These are phyloP conservation scores for Lipotes vexillifer DNA, from an alignment of 2,113 vertebrate species.

Conservation along the genomic window DNA sequence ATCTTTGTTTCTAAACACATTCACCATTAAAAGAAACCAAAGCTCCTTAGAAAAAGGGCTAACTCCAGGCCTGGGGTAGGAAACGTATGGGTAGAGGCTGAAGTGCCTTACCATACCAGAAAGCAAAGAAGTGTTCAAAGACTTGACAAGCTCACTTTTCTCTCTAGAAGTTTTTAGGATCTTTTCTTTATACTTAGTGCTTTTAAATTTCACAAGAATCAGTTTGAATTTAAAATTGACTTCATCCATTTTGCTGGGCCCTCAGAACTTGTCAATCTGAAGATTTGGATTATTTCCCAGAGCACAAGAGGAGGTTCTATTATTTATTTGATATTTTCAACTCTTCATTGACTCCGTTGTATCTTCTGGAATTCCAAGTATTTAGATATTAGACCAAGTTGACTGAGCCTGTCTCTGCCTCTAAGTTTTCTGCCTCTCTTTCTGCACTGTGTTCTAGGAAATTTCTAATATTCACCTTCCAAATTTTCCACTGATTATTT, in stretches of 20 bases:
- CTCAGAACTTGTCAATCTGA: neutral
- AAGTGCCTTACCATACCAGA: neutral
- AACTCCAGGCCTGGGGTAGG: neutral
- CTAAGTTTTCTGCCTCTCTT: neutral
- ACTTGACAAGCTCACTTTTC: neutral
- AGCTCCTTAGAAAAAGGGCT: neutral
- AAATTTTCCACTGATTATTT: neutral
- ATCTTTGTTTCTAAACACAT: neutral
- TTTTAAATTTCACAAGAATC: neutral
- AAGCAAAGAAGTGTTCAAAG: neutral
- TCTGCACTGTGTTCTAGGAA: neutral
- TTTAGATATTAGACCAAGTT: neutral
- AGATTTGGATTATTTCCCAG: neutral
- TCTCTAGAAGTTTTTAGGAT: neutral
- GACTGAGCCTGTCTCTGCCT: neutral
- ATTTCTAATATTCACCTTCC: neutral
- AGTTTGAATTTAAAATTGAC: neutral
- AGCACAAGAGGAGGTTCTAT: neutral
- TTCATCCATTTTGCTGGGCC: neutral
- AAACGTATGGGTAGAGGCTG: neutral
- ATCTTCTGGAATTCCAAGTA: slow-evolving; percentile 14
- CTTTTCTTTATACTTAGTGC: neutral
- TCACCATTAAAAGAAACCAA: neutral
- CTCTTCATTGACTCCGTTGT: neutral
- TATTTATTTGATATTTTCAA: neutral